Base-by-base conservation (phyloP, 2,888 invertebrate genomes). In the Atethmia centrago region DNA sequence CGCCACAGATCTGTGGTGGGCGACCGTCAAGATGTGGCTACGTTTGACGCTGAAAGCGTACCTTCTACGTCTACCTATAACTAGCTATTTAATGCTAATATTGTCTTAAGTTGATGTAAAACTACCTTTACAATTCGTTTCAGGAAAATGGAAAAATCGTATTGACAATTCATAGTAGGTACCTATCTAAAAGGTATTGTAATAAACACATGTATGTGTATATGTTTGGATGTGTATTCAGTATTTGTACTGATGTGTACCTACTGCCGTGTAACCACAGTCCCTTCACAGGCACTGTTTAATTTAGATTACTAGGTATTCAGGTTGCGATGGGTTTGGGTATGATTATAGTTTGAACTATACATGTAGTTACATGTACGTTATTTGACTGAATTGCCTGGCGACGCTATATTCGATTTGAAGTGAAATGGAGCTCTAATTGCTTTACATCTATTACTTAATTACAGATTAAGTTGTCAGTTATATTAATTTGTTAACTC, bases 251-350 rank as follows among this genome's bases (percentile, higher is more conserved):
- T 31, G 25, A 31, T 25, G 51, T 31, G 25, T 53, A 14, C 5
- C 68, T 19, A 53, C 31, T 31, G 59, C n/a, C n/a, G n/a, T 68
- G 77, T 81, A 42, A 55, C 47, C 51, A 58, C 49, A 69, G 65
- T 51, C 63, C 49, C 66, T 68, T 49, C 40, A 69, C 53, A 76
- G 66, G 67, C 77, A 74, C 62, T 80, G 82, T 88, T 84, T 88
- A 86, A 88, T 88, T 88, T 84, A 84, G 88, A 87, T 89, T 88
- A 89, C 84, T 84, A 78, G 87, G 86, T 86, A 85, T 88, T 83
- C 80, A 83, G 81, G 71, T 80, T 78, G 70, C 74, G 63, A 81
- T 73, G 82, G 79, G 77, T 77, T 84, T 63, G 63, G 64, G 69
- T 76, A 31, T 73, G 82, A 84, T 85, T 84, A 82, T 82, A 83